Evolutionary conservation across 1,140 invertebrate species (phyloP), one percentile per base, ranked within the genome.

Genomic region (Panulirus ornatus): DNA sequence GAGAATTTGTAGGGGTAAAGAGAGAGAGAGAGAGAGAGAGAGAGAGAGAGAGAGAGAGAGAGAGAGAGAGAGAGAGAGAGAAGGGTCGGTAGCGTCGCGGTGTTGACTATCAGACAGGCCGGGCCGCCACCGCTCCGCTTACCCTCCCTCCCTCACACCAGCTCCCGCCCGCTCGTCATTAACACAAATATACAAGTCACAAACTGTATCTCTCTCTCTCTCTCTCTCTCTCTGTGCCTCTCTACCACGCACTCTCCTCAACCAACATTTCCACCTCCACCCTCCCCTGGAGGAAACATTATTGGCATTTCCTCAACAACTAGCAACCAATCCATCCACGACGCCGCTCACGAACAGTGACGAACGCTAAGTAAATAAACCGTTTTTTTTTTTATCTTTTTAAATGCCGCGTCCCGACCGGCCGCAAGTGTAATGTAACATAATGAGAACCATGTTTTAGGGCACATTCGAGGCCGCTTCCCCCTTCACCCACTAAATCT

Each of bases 391-490:
- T n/a, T n/a, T n/a, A n/a, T n/a, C n/a, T n/a, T n/a, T 42, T 76
- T 27, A 8, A 76, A 42, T 14, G 73, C 36, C 73, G 38, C 11
- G 38, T 76, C n/a, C n/a, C 19, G 42, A 40, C 8, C n/a, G n/a
- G n/a, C 73, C 73, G 14, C 73, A 1, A 76, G 73, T 40, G 73
- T 76, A 76, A 76, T 76, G 42, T 76, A 76, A 42, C 73, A 76
- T 76, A 76, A 76, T 76, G 38, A 76, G 73, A 76, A 76, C 38
- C 73, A 40, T 76, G 42, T 76, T 58, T 58, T 3, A 22, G 19
- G 14, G 14, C 54, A 58, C 19, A 19, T 22, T 42, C 9, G 16
- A n/a, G 42, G 38, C 42, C 73, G 16, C 38, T 76, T 76, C 42
- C 73, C n/a, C 27, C 42, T 76, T 42, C 38, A 22, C 30, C 38